Evolutionary conservation across 2,888 invertebrate species (phyloP), one percentile per base, ranked within the genome.

Genomic region (Eupithecia centaureata): DNA sequence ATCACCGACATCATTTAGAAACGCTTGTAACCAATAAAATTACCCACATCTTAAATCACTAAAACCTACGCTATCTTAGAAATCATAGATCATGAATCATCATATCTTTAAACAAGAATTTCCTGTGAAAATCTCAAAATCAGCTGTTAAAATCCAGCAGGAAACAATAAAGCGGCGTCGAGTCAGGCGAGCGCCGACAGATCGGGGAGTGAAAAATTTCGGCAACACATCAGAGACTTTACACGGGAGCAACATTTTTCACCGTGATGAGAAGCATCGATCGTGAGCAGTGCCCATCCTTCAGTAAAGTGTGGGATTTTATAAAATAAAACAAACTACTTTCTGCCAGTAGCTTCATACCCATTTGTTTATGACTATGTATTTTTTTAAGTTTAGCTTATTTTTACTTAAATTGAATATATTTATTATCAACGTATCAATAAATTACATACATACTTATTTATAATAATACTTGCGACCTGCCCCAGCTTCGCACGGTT

Each of bases 201-300:
- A 71, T 77, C 70, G 71, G 66, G 65, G 67, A 66, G 73, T 75
- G 68, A 74, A 66, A 67, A 65, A 73, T 76, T 71, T 73, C 67
- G 65, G 73, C 59, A 70, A 73, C 74, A 68, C 73, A 68, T 72
- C 71, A 67, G 63, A 67, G 57, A 70, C 68, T 68, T 57, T 30
- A 61, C 73, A 68, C 71, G 73, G 60, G 67, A 47, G 25, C 18
- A 35, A 65, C 75, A 77, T 80, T 78, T 78, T 76, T 80, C 80
- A 78, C 58, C 54, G 64, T 72, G 74, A 79, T 72, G 77, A 75
- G 73, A 47, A 63, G 57, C 78, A 82, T 83, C 79, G 77, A 83
- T 82, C 77, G 76, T 72, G 33, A 54, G 33, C 56, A 22, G 65
- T 68, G 33, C 10, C 73, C 68, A 65, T 32, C 52, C 10, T 58